Conservation (phyloP, 2,113 vertebrate genomes). For the Puntigrus tetrazona region DNA sequence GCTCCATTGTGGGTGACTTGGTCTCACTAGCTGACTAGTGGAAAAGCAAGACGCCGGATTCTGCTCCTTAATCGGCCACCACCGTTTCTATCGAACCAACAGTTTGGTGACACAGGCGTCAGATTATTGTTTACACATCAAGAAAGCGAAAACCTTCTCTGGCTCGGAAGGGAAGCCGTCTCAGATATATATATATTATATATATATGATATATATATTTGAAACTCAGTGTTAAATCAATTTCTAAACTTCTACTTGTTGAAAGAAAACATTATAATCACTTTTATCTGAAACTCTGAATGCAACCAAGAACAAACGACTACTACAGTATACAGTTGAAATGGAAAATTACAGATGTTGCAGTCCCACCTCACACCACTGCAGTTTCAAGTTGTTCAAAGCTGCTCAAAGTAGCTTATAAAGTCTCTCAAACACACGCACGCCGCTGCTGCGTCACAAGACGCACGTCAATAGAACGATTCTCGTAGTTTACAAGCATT, state of each 20-base stretch:
- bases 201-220: no score
- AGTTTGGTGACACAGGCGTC: background rate
- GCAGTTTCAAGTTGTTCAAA: conserved; percentile 23
- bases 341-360: conserved; percentile 61
- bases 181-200: no score
- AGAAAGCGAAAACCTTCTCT: conserved; percentile 27
- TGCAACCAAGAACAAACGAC: conserved; percentile 36
- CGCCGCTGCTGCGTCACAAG: background rate
- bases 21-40: conserved; percentile 3
- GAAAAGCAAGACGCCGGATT: conserved; percentile 24
- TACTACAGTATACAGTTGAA: conserved; percentile 53
- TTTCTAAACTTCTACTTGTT: conserved; percentile 25
- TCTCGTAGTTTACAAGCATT: conserved; percentile 22
- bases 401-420: conserved; percentile 25
- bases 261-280: conserved; percentile 41
- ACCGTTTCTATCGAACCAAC: background rate
- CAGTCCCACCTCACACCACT: conserved; percentile 38
- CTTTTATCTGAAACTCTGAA: conserved; percentile 20
- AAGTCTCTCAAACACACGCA: conserved; percentile 3
- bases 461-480: no score
- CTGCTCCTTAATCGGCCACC: conserved; percentile 2
- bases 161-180: background rate
- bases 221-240: conserved; percentile 3
- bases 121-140: conserved; percentile 27
- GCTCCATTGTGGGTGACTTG: conserved; percentile 2